Conservation (phyloP, 2,888 invertebrate species). For the Exocentrus adspersus region DNA sequence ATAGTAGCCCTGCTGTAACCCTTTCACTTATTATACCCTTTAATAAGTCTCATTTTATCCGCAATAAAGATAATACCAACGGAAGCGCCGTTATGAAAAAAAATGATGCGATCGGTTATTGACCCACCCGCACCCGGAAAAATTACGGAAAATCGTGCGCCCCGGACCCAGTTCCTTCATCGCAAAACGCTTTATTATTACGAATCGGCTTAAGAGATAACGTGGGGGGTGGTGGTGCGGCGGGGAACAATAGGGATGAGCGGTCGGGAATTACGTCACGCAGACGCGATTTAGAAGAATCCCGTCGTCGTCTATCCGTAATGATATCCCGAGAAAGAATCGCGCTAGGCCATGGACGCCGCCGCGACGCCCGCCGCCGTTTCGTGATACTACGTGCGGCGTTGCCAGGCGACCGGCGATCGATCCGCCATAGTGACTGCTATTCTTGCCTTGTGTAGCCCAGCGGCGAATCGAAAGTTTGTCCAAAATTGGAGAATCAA, state of each 20-base stretch:
- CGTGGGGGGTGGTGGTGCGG: constrained; percentile 3
- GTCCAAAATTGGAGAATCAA: too few species aligned
- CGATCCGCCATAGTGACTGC: constrained; percentile 51
- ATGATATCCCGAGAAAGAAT: constrained; percentile 33
- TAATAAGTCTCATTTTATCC: too few species aligned
- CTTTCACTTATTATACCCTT: too few species aligned
- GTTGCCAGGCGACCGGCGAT: constrained; percentile 53
- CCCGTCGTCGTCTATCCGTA: constrained; percentile 19
- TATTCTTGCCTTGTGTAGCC: constrained; percentile 28
- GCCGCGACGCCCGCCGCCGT: constrained; percentile 45
- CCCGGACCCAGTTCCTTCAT: too few species aligned
- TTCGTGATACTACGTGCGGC: constrained; percentile 44
- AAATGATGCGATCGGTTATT: too few species aligned
- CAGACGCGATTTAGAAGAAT: constrained; percentile 23
- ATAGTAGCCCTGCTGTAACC: too few species aligned
- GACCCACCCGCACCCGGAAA: too few species aligned
- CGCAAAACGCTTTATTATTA: too few species aligned
- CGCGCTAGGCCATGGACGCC: constrained; percentile 39
- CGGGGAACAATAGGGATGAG: too few species aligned
- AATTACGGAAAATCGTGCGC: too few species aligned
- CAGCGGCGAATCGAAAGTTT: constrained; percentile 25
- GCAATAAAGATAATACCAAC: too few species aligned
- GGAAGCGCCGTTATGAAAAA: too few species aligned
- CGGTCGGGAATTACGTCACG: constrained; percentile 9
- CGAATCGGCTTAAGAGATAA: neutral